Base-by-base conservation (phyloP, 2,888 invertebrate genomes). In the Phorcus lineatus region DNA sequence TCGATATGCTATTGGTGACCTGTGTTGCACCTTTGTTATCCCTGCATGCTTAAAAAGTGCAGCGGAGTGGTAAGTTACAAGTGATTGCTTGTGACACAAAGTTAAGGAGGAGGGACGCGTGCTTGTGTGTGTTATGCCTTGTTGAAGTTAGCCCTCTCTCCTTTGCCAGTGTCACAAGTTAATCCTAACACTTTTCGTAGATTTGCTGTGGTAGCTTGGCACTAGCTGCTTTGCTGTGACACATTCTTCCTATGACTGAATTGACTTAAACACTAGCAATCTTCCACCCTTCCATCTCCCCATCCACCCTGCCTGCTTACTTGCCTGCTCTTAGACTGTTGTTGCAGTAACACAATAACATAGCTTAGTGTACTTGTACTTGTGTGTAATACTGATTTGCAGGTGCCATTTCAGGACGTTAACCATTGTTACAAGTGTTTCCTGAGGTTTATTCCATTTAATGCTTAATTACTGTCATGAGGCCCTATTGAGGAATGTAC, bases 1-100 rank as follows among this genome's bases (percentile, higher is more conserved):
- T 70, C 70, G 70, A 70, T 70, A 70, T 70, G 70, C 70, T 70
- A 70, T 70, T 70, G 70, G 70, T 70, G 70, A 70, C 70, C 70
- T 70, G 70, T 70, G 70, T 70, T 70, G 70, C 70, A 70, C 70
- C 70, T 70, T 70, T 70, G 70, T 70, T 70, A 70, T 70, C 70
- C 70, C 70, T 70, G 70, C 70, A 70, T 70, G 70, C 70, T 70
- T 70, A 70, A 70, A 70, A 70, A 70, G 70, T 70, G 70, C 70
- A 70, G 70, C 70, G 70, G 70, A 70, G 70, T 70, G 70, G 70
- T 70, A 70, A 70, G 70, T 70, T 70, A 70, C 28, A 70, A 31
- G 36, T 36, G 70, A 70, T 40, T 28, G 40, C 40, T 70, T 40
- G 70, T 70, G 70, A 16, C 70, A 70, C 28, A 19, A 40, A n/a